Percentiles rank a stretch among this genome's conserved stretches.
phyloP scores from a whole-genome alignment of 2,113 vertebrate species.

The Petromus typicus region DNA sequence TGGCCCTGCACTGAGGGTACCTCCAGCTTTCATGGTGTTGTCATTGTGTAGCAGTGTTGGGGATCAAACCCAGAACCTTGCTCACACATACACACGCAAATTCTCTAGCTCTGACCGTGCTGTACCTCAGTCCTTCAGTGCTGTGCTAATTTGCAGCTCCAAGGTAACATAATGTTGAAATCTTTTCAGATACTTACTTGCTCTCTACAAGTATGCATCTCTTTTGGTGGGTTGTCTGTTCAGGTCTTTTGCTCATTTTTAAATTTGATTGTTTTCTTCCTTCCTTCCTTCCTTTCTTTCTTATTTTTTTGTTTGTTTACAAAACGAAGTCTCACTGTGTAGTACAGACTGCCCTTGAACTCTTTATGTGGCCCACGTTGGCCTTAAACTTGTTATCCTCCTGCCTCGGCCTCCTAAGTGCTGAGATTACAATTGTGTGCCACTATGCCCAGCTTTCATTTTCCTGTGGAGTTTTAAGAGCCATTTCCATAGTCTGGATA shows the following conservation, averaged over 20 bases:
- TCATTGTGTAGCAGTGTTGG: not conserved
- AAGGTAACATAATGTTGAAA: not conserved
- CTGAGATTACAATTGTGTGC: not conserved
- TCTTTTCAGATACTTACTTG: not conserved
- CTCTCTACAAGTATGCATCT: not conserved
- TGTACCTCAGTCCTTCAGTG: not conserved
- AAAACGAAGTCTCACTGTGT: not conserved
- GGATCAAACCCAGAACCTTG: not conserved
- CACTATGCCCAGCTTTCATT: not conserved
- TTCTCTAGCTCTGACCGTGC: not conserved
- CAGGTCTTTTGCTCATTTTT: not conserved
- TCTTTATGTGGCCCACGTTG: not conserved
- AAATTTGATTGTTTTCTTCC: not conserved
- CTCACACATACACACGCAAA: not conserved
- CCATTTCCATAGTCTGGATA: not conserved
- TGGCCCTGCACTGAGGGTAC: no score
- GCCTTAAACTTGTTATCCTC: not conserved
- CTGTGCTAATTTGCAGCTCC: not conserved
- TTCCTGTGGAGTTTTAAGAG: not conserved
- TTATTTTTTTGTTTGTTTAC: not conserved
- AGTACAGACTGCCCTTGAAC: not conserved
- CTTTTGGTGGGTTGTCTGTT: not conserved
- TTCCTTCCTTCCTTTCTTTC: not conserved
- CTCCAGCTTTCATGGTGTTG: not conserved
- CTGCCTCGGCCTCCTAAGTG: not conserved